These are phyloP conservation scores for Lagorchestes hirsutus DNA, from an alignment of 2,797 vertebrate species.

Conservation along the genomic window DNA sequence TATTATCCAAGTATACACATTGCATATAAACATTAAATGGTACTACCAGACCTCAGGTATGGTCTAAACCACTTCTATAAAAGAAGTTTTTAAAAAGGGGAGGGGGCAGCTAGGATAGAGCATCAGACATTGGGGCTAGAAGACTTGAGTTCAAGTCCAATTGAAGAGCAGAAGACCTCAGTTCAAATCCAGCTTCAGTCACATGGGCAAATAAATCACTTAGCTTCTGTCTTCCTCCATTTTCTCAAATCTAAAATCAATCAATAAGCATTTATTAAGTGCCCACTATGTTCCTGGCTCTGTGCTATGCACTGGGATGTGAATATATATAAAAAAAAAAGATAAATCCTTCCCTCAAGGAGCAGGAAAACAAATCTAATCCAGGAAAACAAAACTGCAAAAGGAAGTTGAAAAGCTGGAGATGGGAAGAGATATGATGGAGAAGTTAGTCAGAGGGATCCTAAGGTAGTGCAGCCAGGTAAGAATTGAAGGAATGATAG, in stretches of 20 bases:
- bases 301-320: neutral
- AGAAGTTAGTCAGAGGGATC: neutral
- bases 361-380: neutral
- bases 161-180: neutral
- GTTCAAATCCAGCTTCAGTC: neutral
- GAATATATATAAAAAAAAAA: neutral
- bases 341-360: neutral
- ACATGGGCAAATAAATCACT: neutral
- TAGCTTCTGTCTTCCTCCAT: neutral
- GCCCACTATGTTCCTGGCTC: neutral
- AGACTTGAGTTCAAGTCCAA: neutral
- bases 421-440: neutral
- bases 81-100: neutral
- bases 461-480: neutral
- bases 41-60: neutral
- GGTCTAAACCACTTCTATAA: neutral
- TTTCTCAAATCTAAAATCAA: neutral
- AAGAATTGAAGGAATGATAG: neutral
- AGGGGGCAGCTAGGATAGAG: neutral
- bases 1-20: neutral
- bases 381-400: neutral
- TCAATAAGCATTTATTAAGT: neutral
- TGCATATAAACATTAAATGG: neutral
- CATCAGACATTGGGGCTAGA: neutral
- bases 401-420: neutral